A percentile compares a stretch with the other conserved stretches of the same genome.
Evolutionary conservation across 2,888 invertebrate genomes (phyloP).

Genomic region (Xiphydria camelus): DNA sequence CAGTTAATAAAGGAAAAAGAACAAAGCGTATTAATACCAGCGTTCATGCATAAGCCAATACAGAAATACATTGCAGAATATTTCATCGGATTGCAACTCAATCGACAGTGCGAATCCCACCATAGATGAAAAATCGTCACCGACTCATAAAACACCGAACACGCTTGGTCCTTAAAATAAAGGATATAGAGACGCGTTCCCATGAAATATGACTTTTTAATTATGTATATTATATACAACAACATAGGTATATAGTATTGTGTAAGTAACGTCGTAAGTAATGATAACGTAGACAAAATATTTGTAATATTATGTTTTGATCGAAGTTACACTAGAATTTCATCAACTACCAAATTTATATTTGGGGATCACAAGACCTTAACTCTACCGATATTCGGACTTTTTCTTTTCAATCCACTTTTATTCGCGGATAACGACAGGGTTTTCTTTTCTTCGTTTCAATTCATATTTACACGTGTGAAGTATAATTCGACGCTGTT

Average conservation of each 20-base stretch:
- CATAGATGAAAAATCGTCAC: too few species aligned
- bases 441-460: background rate
- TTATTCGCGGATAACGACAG: too few species aligned
- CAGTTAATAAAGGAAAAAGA: too few species aligned
- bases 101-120: too few species aligned
- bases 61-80: too few species aligned
- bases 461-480: background rate
- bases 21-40: too few species aligned
- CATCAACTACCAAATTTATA: constrained; percentile 13
- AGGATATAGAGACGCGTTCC: constrained; percentile 29
- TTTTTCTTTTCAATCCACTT: too few species aligned
- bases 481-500: too few species aligned
- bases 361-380: constrained; percentile 5
- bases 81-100: too few species aligned
- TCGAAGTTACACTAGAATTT: constrained; percentile 30
- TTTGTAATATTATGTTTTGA: constrained; percentile 30
- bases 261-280: constrained; percentile 32
- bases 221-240: constrained; percentile 34
- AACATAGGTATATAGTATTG: constrained; percentile 37
- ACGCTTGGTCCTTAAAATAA: constrained; percentile 12
- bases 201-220: constrained; percentile 34
- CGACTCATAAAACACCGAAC: background rate
- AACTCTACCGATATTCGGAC: too few species aligned
- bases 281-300: constrained; percentile 36
- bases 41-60: too few species aligned